Base-by-base conservation (phyloP, 2,113 vertebrate species). In the Rhizomys pruinosus region DNA sequence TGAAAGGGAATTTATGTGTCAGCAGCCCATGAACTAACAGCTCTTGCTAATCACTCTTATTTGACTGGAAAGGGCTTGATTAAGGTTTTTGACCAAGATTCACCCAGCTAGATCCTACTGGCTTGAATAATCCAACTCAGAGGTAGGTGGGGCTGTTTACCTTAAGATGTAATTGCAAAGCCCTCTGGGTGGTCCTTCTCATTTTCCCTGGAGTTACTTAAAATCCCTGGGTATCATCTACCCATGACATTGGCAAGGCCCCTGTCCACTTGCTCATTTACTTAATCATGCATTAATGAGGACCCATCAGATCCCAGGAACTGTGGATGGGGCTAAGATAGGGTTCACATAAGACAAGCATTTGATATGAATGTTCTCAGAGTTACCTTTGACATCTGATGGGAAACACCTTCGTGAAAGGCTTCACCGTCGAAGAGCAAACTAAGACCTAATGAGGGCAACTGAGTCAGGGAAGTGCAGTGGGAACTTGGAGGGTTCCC, bases 21-120 rank as follows among this genome's bases (percentile, higher is more conserved):
- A 91, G 95, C 80, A 32, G 22, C 93, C 97, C 85, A 17, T 87
- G 97, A 97, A 95, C 97, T 94, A 97, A 95, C 88, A 91, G 93
- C 4, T 42, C 95, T 97, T 16, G 80, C 87, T 97, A 85, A 94
- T 97, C 69, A 34, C 64, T 96, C 89, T 80, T 90, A 77, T 79
- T 91, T 97, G 95, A 91, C 95, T 22, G 19, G 55, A 64, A 85
- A 84, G 76, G 69, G 61, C 79, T 34, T 27, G 27, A 27, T 74
- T 55, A 84, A 16, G 37, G 22, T 94, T 79, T 95, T 32, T 44
- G 78, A 59, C 0, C 10, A 61, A 61, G 27, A 17, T 42, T 81
- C 55, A 73, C 57, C 52, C 13, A 42, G 32, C 32, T 57, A 6
- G 23, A 77, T 81, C 68, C 61, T 59, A 66, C 4, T 77, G n/a